Evolutionary conservation across 1,140 invertebrate genomes (phyloP).

Genomic region (Idris sp.): DNA sequence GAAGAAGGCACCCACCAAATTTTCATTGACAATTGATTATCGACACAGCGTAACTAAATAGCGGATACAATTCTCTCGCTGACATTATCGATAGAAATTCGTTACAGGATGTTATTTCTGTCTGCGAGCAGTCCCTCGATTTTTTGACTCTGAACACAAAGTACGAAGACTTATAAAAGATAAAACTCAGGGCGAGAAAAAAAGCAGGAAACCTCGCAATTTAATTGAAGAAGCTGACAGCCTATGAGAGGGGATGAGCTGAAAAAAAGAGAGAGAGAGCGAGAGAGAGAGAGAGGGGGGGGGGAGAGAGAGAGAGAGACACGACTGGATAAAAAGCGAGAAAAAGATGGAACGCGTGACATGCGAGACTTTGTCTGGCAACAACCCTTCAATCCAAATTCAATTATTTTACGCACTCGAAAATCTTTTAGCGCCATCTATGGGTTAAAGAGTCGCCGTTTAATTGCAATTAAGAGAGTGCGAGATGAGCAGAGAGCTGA

Average conservation of each 20-base stretch:
- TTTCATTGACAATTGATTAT: slow-evolving; percentile 51
- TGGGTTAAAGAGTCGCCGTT: slow-evolving; percentile 13
- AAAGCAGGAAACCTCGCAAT: slow-evolving; percentile 71
- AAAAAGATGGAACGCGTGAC: slow-evolving; percentile 39
- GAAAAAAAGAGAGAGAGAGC: slow-evolving; percentile 4
- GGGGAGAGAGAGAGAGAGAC: too few relatives aligned
- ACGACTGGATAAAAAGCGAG: too few relatives aligned
- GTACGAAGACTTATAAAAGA: slow-evolving; percentile 72
- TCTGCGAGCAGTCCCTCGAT: slow-evolving; percentile 14
- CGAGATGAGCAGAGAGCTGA: slow-evolving; percentile 11
- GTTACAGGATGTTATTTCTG: slow-evolving; percentile 53
- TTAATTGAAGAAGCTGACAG: slow-evolving; percentile 71
- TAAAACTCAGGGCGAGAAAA: slow-evolving; percentile 49
- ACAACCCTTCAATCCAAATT: slow-evolving; percentile 76
- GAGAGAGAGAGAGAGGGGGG: slow-evolving; percentile 13
- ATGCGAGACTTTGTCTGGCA: slow-evolving; percentile 58
- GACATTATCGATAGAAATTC: slow-evolving; percentile 50
- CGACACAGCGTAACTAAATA: slow-evolving; percentile 43
- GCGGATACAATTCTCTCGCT: slow-evolving; percentile 33
- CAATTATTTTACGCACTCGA: slow-evolving; percentile 71
- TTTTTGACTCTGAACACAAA: slow-evolving; percentile 47
- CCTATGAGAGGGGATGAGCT: too few relatives aligned
- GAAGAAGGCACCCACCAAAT: slow-evolving; percentile 31
- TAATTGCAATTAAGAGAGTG: slow-evolving; percentile 51
- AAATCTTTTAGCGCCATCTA: slow-evolving; percentile 57